Base-by-base conservation (phyloP, 2,797 vertebrate genomes). In the Rallus crepitans region DNA sequence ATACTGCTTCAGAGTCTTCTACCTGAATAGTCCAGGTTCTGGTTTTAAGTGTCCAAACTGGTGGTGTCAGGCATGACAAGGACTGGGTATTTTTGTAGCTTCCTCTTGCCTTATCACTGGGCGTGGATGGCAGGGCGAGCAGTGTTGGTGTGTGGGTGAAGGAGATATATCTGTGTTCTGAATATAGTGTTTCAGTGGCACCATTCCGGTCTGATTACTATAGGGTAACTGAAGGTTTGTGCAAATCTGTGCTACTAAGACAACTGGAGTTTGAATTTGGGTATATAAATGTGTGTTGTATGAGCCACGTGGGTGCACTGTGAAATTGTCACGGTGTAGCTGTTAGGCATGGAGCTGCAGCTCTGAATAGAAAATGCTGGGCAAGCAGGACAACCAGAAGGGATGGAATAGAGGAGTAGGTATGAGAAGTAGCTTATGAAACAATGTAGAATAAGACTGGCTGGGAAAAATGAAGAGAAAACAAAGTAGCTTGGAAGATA, bases 291-390 rank as follows among this genome's bases (percentile, higher is more conserved):
- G 0, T 0, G 3, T 35, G 8, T 23, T 63, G 20, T 75, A 25
- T 75, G 48, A 55, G 23, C 25, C 15, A 15, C 0, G 0, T 16
- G 18, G 31, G 35, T 2, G 2, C 18, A 4, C 0, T 28, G 7
- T 37, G 30, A 7, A 66, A 47, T 23, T 28, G 6, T 31, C 28
- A 24, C 0, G 0, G 48, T 11, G 33, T 1, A 30, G 6, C 30
- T 64, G 42, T 37, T 15, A 45, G 28, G 9, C 23, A 28, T 1
- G 5, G 37, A 87, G 17, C 23, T 68, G 37, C 9, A 24, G 35
- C 48, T 27, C 50, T 63, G 77, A 12, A 18, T 6, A 42, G 50
- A 59, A 61, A 48, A 48, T 8, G 20, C 6, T 24, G 53, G 21
- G 55, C n/a, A 68, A 71, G n/a, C 18, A 60, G 56, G 63, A 28